Evolutionary conservation across 1,140 invertebrate genomes (phyloP).

Genomic region (Calliopsis andreniformis): DNA sequence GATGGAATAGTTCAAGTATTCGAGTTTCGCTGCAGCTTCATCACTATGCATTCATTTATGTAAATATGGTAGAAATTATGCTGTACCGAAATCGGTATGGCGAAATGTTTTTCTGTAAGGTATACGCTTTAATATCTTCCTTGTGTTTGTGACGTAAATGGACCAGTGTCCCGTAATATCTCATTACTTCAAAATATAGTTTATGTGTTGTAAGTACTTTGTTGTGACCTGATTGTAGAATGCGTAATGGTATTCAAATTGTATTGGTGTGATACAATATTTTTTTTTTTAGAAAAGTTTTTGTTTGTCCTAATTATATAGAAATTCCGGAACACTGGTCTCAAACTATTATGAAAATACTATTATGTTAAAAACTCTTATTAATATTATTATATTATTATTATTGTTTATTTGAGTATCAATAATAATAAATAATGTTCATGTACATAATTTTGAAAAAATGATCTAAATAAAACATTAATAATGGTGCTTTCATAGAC

Average conservation of each 20-base stretch:
- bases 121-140: slow-evolving; percentile 68
- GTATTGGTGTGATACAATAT: neutral
- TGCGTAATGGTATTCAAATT: slow-evolving; percentile 27
- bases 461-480: slow-evolving; percentile 76
- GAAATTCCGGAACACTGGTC: slow-evolving; percentile 40
- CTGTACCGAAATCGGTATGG: slow-evolving; percentile 45
- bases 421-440: slow-evolving; percentile 70
- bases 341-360: slow-evolving; percentile 60
- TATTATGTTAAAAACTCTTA: slow-evolving; percentile 69
- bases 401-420: slow-evolving; percentile 74
- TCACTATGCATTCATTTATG: slow-evolving; percentile 60
- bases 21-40: slow-evolving; percentile 57
- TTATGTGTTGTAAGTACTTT: slow-evolving; percentile 11
- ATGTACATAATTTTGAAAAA: slow-evolving; percentile 74
- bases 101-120: slow-evolving; percentile 61
- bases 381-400: slow-evolving; percentile 65
- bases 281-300: slow-evolving; percentile 12
- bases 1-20: slow-evolving; percentile 54
- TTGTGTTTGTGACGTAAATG: slow-evolving; percentile 69
- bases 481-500: slow-evolving; percentile 76
- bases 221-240: slow-evolving; percentile 34
- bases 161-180: slow-evolving; percentile 38
- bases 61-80: slow-evolving; percentile 62
- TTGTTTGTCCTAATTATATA: neutral
- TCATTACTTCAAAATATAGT: slow-evolving; percentile 13